Evolutionary conservation across 1,140 invertebrate genomes (phyloP), one percentile per base, ranked within the genome.

Genomic region (Hylaeus anthracinus): DNA sequence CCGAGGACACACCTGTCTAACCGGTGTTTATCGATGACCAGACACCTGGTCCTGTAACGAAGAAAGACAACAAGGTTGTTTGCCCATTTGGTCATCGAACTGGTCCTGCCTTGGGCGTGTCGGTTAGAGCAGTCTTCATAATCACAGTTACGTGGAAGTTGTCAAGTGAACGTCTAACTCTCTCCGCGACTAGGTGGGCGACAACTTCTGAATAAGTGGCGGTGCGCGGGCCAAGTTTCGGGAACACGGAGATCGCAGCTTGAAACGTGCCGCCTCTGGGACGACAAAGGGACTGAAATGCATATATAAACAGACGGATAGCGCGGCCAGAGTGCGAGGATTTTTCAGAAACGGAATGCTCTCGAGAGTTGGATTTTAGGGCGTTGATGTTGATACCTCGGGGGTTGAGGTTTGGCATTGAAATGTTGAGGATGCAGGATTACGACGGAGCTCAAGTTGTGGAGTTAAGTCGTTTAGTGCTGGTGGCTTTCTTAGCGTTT

Each of bases 151-250:
- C 76, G 53, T n/a, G 61, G 66, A 83, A 83, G 76, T 80, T 63
- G 77, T 61, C 69, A 48, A 79, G 48, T 3, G 12, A 41, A 12
- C 26, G 67, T 55, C 26, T 56, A 67, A 70, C 63, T 71, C 43
- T 12, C 66, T 41, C 56, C 48, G 72, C 61, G 66, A 41, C 26
- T 53, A 58, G 81, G 79, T 56, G 64, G 73, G 72, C 80, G 86
- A 83, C 83, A 86, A 89, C 82, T 86, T 88, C 72, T 73, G 79
- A 78, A 83, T 81, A 75, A 81, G 82, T 74, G 63, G 61, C 55
- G 65, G 69, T 65, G 60, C 66, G 63, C 45, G 41, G 70, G 79
- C 56, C 64, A 83, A 89, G 81, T 88, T 85, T 81, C 65, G 65
- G 15, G 65, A 81, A 73, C 64, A 61, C 65, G 79, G 75, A 75